These are phyloP conservation scores for Salvelinus sp. DNA, from an alignment of 2,113 vertebrate species.

Conservation along the genomic window DNA sequence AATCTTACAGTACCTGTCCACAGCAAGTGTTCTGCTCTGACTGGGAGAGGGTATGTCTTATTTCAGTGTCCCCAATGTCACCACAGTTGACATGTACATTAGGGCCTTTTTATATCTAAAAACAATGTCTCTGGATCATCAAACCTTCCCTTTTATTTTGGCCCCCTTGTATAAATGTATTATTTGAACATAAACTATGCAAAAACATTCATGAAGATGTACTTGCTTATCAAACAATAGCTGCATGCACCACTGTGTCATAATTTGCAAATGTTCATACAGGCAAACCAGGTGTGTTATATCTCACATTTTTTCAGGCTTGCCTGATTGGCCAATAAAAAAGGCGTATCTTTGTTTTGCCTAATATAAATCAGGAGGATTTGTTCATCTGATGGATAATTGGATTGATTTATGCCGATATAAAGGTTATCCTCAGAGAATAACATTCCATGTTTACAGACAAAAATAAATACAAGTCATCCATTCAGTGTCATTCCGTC, in stretches of 20 bases:
- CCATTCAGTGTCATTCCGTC: not conserved
- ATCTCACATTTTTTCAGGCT: too few relatives aligned
- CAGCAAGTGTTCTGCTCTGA: constrained; percentile 45
- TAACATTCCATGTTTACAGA: not conserved
- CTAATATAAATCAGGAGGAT: not conserved
- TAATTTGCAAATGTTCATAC: constrained; percentile 28
- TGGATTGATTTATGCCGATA: not conserved
- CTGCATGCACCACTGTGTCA: constrained; percentile 59
- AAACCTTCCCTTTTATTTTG: constrained; percentile 50
- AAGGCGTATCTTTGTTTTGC: not conserved
- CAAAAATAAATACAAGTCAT: not conserved
- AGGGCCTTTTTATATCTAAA: constrained; percentile 21
- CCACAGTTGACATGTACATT: constrained; percentile 36
- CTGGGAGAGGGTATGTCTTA: constrained; percentile 38
- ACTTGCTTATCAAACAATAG: constrained; percentile 27
- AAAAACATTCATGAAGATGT: constrained; percentile 29
- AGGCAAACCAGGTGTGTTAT: constrained; percentile 8
- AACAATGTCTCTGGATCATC: constrained; percentile 23
- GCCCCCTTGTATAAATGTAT: constrained; percentile 20
- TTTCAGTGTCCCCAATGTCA: too few relatives aligned
- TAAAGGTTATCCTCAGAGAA: not conserved
- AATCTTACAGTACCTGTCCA: constrained; percentile 54
- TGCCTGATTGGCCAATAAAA: not conserved
- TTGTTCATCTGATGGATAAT: not conserved
- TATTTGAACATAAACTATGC: constrained; percentile 35